These are phyloP conservation scores for Drosophila erecta DNA, from an alignment of 1,140 invertebrate genomes.

Conservation along the genomic window DNA sequence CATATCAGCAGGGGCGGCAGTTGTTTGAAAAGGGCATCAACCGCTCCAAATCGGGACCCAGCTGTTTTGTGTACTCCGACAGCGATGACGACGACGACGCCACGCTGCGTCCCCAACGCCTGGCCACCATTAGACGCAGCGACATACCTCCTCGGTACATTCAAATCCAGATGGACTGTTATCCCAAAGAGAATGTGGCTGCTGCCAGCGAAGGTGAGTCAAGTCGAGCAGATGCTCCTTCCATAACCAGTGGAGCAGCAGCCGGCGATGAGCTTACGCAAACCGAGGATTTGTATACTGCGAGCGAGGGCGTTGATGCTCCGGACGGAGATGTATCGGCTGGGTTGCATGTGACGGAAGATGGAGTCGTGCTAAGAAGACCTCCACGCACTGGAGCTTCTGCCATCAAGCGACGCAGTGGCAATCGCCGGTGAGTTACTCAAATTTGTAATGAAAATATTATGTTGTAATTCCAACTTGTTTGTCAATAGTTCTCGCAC, in stretches of 20 bases:
- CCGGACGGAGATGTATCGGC: conserved; percentile 55
- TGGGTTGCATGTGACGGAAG: conserved; percentile 77
- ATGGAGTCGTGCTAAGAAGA: conserved; percentile 81
- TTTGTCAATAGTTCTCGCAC: conserved; percentile 86
- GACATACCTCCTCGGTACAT: conserved; percentile 75
- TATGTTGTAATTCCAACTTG: neutral
- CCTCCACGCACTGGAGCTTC: conserved; percentile 87
- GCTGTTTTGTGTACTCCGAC: conserved; percentile 86
- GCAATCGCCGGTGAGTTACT: conserved; percentile 86
- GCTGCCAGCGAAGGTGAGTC: conserved; percentile 68
- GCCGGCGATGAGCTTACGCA: conserved; percentile 80
- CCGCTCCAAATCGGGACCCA: conserved; percentile 89
- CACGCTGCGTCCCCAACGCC: conserved; percentile 52
- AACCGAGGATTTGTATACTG: conserved; percentile 71
- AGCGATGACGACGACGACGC: conserved; percentile 77
- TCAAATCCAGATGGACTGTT: conserved; percentile 84
- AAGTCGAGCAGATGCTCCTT: conserved; percentile 69
- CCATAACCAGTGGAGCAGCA: conserved; percentile 74
- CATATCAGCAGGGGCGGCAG: conserved; percentile 67
- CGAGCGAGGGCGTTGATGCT: conserved; percentile 47
- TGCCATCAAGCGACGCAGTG: conserved; percentile 89
- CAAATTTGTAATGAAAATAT: neutral
- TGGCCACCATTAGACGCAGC: conserved; percentile 76
- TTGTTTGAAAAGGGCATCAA: conserved; percentile 86
- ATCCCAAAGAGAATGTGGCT: conserved; percentile 68